Evolutionary conservation across 2,888 invertebrate genomes (phyloP).

Genomic region (Nymphalis polychloros): DNA sequence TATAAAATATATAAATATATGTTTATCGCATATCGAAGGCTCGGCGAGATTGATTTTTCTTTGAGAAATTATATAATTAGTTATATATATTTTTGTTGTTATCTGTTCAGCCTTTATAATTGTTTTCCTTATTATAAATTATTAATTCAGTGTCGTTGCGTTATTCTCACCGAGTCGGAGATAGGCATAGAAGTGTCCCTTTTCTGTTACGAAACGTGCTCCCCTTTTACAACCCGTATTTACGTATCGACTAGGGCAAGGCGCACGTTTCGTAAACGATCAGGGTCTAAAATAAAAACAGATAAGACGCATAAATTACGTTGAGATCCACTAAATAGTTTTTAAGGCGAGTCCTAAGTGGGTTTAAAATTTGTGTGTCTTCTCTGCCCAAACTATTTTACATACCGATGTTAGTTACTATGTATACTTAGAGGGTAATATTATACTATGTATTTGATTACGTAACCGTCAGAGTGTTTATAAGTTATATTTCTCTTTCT

Average conservation of each 20-base stretch:
- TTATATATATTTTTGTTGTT: conserved; percentile 77
- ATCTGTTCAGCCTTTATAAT: conserved; percentile 69
- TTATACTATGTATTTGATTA: conserved; percentile 66
- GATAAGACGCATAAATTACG: conserved; percentile 56
- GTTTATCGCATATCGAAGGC: conserved; percentile 56
- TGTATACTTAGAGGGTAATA: conserved; percentile 62
- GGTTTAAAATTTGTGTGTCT: conserved; percentile 57
- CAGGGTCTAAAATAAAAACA: conserved; percentile 48
- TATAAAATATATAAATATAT: conserved; percentile 61
- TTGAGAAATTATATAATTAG: conserved; percentile 65
- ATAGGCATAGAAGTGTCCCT: conserved; percentile 50
- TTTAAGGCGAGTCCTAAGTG: conserved; percentile 40
- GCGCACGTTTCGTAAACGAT: conserved; percentile 57
- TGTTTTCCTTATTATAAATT: conserved; percentile 60
- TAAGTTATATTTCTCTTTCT: conserved; percentile 58
- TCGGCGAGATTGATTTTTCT: conserved; percentile 59
- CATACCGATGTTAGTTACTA: conserved; percentile 79
- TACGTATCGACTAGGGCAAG: conserved; percentile 43
- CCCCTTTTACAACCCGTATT: conserved; percentile 47
- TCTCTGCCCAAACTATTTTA: conserved; percentile 71
- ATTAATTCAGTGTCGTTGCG: conserved; percentile 50
- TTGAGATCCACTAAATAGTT: conserved; percentile 35
- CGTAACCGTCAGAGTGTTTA: conserved; percentile 58
- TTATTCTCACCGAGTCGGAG: conserved; percentile 53
- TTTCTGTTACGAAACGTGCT: conserved; percentile 56